Conservation (phyloP, 2,888 invertebrate species). For the Palloptera scutellata region DNA sequence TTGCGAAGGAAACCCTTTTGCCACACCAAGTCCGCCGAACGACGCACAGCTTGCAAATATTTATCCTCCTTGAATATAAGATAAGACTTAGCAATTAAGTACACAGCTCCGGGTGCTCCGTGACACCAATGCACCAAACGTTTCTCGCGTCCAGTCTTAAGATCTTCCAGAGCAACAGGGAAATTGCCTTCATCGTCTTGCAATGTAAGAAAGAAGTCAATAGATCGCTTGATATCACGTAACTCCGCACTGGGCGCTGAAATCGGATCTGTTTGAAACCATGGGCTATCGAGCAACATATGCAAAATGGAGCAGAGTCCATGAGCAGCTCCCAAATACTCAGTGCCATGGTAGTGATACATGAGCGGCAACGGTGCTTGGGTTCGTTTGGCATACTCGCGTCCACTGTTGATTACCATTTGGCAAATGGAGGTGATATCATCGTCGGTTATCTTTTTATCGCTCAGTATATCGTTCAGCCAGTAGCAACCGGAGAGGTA, state of each 20-base stretch:
- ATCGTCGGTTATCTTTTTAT: constrained; percentile 60
- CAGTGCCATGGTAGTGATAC: constrained; percentile 70
- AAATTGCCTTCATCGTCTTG: constrained; percentile 80
- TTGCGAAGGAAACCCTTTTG: constrained; percentile 81
- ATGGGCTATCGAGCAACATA: constrained; percentile 69
- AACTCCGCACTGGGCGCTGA: constrained; percentile 52
- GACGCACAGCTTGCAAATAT: constrained; percentile 74
- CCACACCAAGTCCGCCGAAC: constrained; percentile 83
- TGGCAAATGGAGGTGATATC: constrained; percentile 74
- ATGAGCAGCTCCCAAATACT: constrained; percentile 69
- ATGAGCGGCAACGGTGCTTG: constrained; percentile 74
- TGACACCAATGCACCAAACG: constrained; percentile 91
- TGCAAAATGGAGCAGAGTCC: constrained; percentile 75
- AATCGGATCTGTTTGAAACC: constrained; percentile 55
- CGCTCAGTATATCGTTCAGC: constrained; percentile 66
- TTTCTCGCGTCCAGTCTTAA: constrained; percentile 66
- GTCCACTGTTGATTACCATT: constrained; percentile 76
- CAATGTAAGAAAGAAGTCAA: constrained; percentile 69
- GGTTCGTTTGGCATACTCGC: constrained; percentile 70
- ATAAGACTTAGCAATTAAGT: constrained; percentile 82
- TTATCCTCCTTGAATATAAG: constrained; percentile 76
- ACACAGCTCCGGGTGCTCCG: constrained; percentile 84
- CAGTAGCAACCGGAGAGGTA: constrained; percentile 81
- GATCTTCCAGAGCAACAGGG: constrained; percentile 76
- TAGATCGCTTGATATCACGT: constrained; percentile 70